These are phyloP conservation scores for Addax nasomaculatus DNA, from an alignment of 2,113 vertebrate species.

Conservation along the genomic window DNA sequence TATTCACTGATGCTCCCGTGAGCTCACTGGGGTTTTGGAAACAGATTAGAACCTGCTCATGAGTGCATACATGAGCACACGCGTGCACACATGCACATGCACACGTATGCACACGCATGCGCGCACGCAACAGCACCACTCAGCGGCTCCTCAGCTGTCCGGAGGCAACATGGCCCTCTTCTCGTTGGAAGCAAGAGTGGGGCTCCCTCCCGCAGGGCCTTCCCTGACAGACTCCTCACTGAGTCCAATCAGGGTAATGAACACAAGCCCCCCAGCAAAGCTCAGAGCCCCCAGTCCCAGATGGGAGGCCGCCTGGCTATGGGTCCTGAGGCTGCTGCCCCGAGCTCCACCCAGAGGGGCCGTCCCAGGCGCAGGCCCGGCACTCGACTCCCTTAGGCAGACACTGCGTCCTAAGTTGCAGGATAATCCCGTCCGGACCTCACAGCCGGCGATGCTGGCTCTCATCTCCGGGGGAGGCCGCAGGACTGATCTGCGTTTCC, in stretches of 20 bases:
- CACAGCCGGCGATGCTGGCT: rapidly evolving
- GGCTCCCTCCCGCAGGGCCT: neutral
- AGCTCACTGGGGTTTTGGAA: neutral
- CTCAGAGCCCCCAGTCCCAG: neutral
- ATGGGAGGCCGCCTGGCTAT: neutral
- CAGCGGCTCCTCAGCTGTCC: rapidly evolving
- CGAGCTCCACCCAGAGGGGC: too few relatives aligned
- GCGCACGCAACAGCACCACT: rapidly evolving
- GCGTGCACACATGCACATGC: rapidly evolving
- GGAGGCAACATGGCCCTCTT: rapidly evolving
- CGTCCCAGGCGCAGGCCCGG: rapidly evolving
- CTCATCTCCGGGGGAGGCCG: rapidly evolving
- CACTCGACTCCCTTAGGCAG: neutral
- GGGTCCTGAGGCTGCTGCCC: too few relatives aligned
- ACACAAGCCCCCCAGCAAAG: rapidly evolving
- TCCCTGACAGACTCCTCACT: neutral
- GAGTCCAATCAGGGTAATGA: neutral
- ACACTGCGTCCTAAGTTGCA: rapidly evolving
- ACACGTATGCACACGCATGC: rapidly evolving
- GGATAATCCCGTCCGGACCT: rapidly evolving
- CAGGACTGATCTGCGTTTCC: neutral
- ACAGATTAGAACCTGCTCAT: neutral
- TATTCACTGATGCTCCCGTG: neutral
- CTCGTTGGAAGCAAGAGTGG: rapidly evolving
- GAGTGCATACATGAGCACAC: rapidly evolving